Conservation (phyloP, 2,113 vertebrate species). For the Chaetorhynchus papuensis region DNA sequence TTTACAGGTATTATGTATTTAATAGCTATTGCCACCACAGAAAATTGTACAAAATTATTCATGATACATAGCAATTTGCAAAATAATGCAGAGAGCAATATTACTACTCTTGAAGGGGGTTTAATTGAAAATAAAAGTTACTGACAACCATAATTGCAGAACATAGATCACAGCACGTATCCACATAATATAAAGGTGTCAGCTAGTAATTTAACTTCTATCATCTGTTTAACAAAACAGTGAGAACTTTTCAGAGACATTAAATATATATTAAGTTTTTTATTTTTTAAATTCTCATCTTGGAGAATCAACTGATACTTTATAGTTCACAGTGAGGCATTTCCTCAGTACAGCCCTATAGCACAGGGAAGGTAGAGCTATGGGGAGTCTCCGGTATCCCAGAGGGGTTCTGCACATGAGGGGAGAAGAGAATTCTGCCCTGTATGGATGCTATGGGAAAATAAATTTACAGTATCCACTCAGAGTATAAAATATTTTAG, state of each 20-base stretch:
- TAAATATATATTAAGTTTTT: not conserved
- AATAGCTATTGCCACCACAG: conserved; percentile 24
- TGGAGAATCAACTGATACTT: not conserved
- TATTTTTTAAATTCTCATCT: not conserved
- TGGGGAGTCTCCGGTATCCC: not conserved
- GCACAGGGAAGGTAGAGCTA: not conserved
- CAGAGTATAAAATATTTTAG: not conserved
- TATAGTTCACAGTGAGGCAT: not conserved
- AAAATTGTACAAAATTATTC: conserved; percentile 38
- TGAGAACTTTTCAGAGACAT: not conserved
- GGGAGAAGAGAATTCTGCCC: not conserved
- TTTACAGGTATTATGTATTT: conserved; percentile 42
- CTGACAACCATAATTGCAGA: conserved; percentile 52
- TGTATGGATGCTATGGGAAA: not conserved
- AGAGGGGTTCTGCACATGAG: not conserved
- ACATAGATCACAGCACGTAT: conserved; percentile 8
- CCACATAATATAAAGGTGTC: conserved; percentile 26
- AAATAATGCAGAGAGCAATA: conserved; percentile 22
- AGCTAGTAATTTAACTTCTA: conserved; percentile 47
- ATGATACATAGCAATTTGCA: conserved; percentile 56
- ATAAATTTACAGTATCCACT: not conserved
- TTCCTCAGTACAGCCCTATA: not conserved
- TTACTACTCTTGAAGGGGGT: conserved; percentile 4
- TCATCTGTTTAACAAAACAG: conserved; percentile 35
- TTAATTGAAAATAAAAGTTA: conserved; percentile 60